These are phyloP conservation scores for Daubentonia madagascariensis DNA, from an alignment of 2,113 vertebrate genomes.

Conservation along the genomic window DNA sequence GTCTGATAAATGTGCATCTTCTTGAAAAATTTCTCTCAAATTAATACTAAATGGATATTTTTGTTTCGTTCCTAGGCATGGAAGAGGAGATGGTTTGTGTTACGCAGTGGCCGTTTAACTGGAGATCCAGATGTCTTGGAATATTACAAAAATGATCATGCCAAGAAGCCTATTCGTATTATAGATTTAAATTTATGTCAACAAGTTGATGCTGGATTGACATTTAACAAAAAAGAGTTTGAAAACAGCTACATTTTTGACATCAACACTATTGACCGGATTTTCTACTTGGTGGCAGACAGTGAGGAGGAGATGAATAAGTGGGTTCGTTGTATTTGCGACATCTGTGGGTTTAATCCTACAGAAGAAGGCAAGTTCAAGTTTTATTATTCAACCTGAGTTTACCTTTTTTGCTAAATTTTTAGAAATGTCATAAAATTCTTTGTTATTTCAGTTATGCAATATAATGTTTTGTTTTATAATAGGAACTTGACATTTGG, in stretches of 20 bases:
- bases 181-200: constrained; percentile 99
- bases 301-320: constrained; percentile 99
- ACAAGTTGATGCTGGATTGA: constrained; percentile 98
- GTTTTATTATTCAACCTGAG: not conserved
- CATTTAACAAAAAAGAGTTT: constrained; percentile 98
- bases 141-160: constrained; percentile 99
- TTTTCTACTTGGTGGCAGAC: constrained; percentile 99
- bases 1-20: not conserved
- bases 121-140: constrained; percentile 98
- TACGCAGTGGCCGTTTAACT: constrained; percentile 96
- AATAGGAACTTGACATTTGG: not conserved
- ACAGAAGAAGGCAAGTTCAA: constrained; percentile 94
- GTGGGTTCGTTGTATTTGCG: constrained; percentile 99
- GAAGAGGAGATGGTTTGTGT: constrained; percentile 99
- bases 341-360: constrained; percentile 99
- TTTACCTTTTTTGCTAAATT: not conserved
- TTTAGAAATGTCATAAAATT: not conserved
- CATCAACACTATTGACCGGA: constrained; percentile 97
- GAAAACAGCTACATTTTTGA: constrained; percentile 99
- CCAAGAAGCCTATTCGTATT: constrained; percentile 98
- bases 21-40: not conserved
- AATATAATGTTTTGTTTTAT: not conserved
- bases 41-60: constrained; percentile 33
- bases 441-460: not conserved
- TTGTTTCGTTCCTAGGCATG: constrained; percentile 88